A percentile compares a stretch with the other conserved stretches of the same genome.
Conservation (phyloP, 2,797 vertebrate species). For the Malurus leucopterus region DNA sequence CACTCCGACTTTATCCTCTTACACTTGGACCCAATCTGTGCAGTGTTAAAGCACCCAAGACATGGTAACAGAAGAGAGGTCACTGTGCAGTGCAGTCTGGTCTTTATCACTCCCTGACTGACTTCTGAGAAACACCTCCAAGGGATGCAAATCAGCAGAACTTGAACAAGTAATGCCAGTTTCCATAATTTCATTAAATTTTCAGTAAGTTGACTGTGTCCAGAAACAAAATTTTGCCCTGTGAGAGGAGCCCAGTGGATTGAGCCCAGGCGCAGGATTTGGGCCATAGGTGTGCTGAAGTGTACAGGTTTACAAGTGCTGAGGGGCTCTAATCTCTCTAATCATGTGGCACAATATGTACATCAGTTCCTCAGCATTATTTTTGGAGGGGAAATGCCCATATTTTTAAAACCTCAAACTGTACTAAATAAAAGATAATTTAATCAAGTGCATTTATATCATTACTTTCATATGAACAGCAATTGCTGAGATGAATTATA, state of each 20-base stretch:
- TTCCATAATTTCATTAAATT: background rate
- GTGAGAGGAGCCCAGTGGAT: background rate
- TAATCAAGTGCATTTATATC: conserved; percentile 48
- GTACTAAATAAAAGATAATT: conserved; percentile 17
- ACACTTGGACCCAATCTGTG: conserved; percentile 31
- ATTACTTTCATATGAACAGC: conserved; percentile 42
- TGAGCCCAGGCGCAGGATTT: background rate
- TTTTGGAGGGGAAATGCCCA: conserved; percentile 7
- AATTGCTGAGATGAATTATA: conserved; percentile 22
- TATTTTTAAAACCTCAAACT: background rate
- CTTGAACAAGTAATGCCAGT: background rate
- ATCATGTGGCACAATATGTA: background rate
- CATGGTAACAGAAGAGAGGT: background rate
- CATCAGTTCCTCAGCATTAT: background rate
- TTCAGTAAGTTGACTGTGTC: background rate
- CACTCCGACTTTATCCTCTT: conserved; percentile 47
- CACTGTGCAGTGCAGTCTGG: background rate
- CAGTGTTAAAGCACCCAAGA: conserved; percentile 32
- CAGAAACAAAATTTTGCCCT: background rate
- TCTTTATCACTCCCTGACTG: background rate
- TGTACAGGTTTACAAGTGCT: background rate
- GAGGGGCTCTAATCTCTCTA: background rate
- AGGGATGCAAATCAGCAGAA: background rate
- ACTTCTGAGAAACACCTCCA: background rate
- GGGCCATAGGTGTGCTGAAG: background rate